phyloP scores from a whole-genome alignment of 2,113 vertebrate species.

The Orthonyx spaldingii region DNA sequence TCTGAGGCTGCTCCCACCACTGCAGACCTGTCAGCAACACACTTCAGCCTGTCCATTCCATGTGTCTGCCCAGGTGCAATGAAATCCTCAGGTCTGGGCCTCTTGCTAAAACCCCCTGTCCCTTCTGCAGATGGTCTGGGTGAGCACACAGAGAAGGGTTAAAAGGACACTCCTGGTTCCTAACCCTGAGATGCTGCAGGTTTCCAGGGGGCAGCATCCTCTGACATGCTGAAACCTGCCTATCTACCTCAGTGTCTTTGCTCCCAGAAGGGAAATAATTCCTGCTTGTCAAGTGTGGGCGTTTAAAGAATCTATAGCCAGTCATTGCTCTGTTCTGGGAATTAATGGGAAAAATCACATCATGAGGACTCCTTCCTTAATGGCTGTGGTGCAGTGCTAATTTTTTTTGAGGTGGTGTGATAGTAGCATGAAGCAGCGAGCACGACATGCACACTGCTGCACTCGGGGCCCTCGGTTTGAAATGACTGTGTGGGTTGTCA shows the following conservation, averaged over 20 bases:
- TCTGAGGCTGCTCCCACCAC: not conserved
- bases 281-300: not conserved
- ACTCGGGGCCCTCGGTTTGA: not conserved
- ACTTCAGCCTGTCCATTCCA: not conserved
- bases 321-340: not conserved
- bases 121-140: not conserved
- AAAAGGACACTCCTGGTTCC: not conserved
- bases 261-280: not conserved
- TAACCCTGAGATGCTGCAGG: not conserved
- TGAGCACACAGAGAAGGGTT: not conserved
- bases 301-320: not conserved
- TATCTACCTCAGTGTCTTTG: not conserved
- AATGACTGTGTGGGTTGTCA: not conserved
- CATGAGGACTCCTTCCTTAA: not conserved
- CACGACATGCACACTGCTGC: rapidly evolving
- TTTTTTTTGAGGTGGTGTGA: not conserved
- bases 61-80: not conserved
- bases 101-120: not conserved
- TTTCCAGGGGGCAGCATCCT: not conserved
- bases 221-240: not conserved
- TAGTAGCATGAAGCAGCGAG: not conserved
- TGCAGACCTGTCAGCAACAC: not conserved
- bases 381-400: not conserved
- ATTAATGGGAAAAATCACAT: not conserved
- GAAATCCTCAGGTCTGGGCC: not conserved